These are phyloP conservation scores for Lithophane socia DNA, from an alignment of 2,888 invertebrate genomes.

Conservation along the genomic window DNA sequence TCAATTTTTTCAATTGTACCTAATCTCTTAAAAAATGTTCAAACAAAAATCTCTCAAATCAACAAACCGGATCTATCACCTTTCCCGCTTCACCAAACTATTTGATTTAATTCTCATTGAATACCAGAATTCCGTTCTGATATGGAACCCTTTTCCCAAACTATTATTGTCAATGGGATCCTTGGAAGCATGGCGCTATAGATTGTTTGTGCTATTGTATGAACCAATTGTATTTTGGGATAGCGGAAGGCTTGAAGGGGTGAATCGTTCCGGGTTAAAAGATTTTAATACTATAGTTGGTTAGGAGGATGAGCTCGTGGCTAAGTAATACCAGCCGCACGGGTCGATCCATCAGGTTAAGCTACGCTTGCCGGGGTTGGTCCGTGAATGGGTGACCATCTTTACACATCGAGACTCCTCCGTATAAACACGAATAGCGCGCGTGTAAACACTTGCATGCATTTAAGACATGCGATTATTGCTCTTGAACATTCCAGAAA, in stretches of 20 bases:
- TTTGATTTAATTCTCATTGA: slow-evolving; percentile 41
- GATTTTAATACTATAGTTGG: slow-evolving; percentile 17
- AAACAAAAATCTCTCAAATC: neutral
- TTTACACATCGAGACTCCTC: neutral
- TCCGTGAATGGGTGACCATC: neutral
- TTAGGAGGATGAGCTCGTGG: neutral
- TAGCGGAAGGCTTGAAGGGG: neutral
- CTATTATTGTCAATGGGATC: slow-evolving; percentile 46
- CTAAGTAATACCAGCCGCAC: too few relatives aligned
- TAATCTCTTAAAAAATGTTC: too few relatives aligned
- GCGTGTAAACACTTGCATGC: too few relatives aligned
- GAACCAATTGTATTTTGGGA: slow-evolving; percentile 29
- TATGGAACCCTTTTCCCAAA: slow-evolving; percentile 49
- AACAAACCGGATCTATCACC: slow-evolving; percentile 3
- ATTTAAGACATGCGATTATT: too few relatives aligned
- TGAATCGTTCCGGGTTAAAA: neutral
- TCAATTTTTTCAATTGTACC: too few relatives aligned
- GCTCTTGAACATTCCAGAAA: too few relatives aligned
- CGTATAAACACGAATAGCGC: too few relatives aligned
- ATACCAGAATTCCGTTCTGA: slow-evolving; percentile 33
- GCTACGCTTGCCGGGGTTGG: neutral
- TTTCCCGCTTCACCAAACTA: slow-evolving; percentile 19
- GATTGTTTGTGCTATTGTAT: slow-evolving; percentile 27
- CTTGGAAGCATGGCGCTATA: neutral
- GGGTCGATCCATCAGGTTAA: neutral